Percentiles rank a stretch among this genome's conserved stretches.
These are phyloP conservation scores for Capricornis sumatraensis DNA, from an alignment of 2,113 vertebrate genomes.

Conservation along the genomic window DNA sequence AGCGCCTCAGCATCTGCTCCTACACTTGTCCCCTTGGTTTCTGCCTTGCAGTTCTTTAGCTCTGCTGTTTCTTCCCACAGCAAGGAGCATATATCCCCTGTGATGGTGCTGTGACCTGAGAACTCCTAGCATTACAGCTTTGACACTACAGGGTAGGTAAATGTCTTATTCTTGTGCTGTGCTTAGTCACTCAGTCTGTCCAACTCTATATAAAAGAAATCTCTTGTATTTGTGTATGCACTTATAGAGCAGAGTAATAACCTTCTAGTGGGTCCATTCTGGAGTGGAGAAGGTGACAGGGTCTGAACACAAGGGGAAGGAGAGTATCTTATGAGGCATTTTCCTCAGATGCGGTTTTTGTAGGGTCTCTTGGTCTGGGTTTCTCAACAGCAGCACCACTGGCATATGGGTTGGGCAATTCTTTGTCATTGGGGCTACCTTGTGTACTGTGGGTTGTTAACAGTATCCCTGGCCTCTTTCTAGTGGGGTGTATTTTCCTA, in stretches of 20 bases:
- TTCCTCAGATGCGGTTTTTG: not conserved
- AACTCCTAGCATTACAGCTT: not conserved
- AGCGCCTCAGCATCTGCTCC: not conserved
- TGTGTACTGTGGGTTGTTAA: not conserved
- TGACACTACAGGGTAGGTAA: not conserved
- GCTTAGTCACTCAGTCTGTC: not conserved
- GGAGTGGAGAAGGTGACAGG: not conserved
- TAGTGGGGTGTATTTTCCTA: not conserved
- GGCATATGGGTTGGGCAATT: not conserved
- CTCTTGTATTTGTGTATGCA: not conserved
- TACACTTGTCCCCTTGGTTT: not conserved
- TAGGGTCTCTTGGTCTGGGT: not conserved
- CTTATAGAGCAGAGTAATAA: not conserved
- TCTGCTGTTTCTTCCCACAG: not conserved
- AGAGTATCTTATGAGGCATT: not conserved
- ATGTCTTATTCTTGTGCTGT: not conserved
- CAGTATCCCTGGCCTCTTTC: not conserved
- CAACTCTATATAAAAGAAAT: not conserved
- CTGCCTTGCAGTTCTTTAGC: not conserved
- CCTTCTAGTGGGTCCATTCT: not conserved
- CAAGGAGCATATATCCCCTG: not conserved
- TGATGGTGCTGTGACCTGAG: not conserved
- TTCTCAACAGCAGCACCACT: not conserved
- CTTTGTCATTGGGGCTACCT: not conserved
- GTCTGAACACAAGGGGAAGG: not conserved